Conservation (phyloP, 2,797 vertebrate species). For the Antennarius maculatus region DNA sequence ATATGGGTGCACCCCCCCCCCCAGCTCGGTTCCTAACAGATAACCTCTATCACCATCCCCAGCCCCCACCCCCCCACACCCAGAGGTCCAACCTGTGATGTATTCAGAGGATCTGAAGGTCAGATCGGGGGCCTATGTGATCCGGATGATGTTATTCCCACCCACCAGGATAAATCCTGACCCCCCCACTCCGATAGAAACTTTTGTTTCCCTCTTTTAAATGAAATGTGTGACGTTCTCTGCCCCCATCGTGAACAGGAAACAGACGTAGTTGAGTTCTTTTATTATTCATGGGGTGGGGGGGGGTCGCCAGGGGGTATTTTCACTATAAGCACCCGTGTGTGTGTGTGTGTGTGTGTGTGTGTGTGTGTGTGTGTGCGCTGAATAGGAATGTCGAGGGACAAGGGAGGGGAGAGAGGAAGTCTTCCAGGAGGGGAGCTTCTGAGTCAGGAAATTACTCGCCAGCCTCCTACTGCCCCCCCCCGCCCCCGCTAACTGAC, state of each 20-base stretch:
- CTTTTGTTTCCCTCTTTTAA: not conserved
- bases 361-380: slow-evolving; percentile 14
- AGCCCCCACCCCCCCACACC: not conserved
- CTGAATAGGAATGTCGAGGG: slow-evolving; percentile 58
- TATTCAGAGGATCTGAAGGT: slow-evolving; percentile 23
- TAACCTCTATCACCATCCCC: slow-evolving; percentile 41
- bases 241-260: slow-evolving; percentile 21
- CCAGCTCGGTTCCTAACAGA: slow-evolving; percentile 40
- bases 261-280: slow-evolving; percentile 32
- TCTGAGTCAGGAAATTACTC: slow-evolving; percentile 71
- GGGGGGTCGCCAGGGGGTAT: slow-evolving; percentile 31
- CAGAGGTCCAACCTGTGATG: slow-evolving; percentile 23
- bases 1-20: slow-evolving; percentile 39
- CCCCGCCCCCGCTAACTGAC: slow-evolving; percentile 40
- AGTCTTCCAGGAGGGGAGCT: slow-evolving; percentile 60
- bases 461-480: slow-evolving; percentile 12
- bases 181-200: not conserved
- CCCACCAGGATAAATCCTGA: too few species aligned
- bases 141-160: not conserved
- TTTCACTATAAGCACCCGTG: slow-evolving; percentile 41
- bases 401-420: slow-evolving; percentile 35
- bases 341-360: too few species aligned
- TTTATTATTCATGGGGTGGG: slow-evolving; percentile 60
- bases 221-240: not conserved
- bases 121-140: not conserved